phyloP scores from a whole-genome alignment of 2,797 vertebrate genomes.

The Oryzias dopingdopingensis region DNA sequence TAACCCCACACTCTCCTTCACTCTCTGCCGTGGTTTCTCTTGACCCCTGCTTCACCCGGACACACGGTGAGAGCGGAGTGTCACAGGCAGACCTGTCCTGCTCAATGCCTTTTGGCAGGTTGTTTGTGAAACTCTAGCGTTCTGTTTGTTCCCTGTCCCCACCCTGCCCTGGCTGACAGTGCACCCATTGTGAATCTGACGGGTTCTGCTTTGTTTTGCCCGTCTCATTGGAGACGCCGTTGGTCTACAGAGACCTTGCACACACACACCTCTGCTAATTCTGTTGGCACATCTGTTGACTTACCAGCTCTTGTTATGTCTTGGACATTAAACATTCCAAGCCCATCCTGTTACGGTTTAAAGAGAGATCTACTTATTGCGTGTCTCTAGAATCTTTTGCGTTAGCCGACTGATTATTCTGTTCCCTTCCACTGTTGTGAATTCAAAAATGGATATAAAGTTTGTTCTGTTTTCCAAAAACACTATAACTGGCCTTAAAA shows the following conservation, averaged over 20 bases:
- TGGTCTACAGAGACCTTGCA: slow-evolving; percentile 44
- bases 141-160: slow-evolving; percentile 69
- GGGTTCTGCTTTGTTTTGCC: slow-evolving; percentile 60
- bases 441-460: too few relatives aligned
- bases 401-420: too few relatives aligned
- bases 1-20: too few relatives aligned
- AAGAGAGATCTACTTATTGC: too few relatives aligned
- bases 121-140: slow-evolving; percentile 75
- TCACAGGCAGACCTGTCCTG: slow-evolving; percentile 67
- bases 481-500: too few relatives aligned
- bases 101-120: slow-evolving; percentile 75
- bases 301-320: slow-evolving; percentile 46
- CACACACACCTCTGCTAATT: slow-evolving; percentile 42
- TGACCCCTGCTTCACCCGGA: slow-evolving; percentile 59
- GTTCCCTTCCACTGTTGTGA: too few relatives aligned
- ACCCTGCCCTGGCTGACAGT: slow-evolving; percentile 60
- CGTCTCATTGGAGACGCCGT: slow-evolving; percentile 57
- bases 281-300: slow-evolving; percentile 43
- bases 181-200: slow-evolving; percentile 64
- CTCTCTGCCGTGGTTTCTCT: not conserved
- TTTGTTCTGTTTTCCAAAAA: too few relatives aligned
- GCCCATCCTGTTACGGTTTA: too few relatives aligned
- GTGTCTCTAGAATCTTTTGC: too few relatives aligned
- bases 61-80: slow-evolving; percentile 48
- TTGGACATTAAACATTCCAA: too few relatives aligned